phyloP scores from a whole-genome alignment of 2,888 invertebrate species.

The Bombylius discolor region DNA sequence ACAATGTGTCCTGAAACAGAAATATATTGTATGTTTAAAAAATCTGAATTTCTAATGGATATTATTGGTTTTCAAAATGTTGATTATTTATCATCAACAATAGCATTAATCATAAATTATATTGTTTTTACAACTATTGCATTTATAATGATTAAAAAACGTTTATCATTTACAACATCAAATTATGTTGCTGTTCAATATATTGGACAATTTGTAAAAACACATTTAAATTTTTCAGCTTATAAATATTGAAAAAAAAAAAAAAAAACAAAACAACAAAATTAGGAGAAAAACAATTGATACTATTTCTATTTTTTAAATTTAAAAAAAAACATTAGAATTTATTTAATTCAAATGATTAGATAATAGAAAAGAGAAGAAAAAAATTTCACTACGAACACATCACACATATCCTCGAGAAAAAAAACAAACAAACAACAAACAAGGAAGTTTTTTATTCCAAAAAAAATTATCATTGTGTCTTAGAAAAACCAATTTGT shows the following conservation, averaged over 20 bases:
- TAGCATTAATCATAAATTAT: slow-evolving; percentile 57
- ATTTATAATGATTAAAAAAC: slow-evolving; percentile 58
- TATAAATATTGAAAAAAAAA: slow-evolving; percentile 14
- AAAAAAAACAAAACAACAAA: neutral
- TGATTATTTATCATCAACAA: slow-evolving; percentile 53
- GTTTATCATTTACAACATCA: slow-evolving; percentile 45
- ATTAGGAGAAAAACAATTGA: neutral
- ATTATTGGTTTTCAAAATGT: slow-evolving; percentile 61
- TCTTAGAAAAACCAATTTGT: too few species aligned
- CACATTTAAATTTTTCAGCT: slow-evolving; percentile 42
- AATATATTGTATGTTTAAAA: slow-evolving; percentile 61
- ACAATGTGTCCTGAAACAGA: slow-evolving; percentile 60
- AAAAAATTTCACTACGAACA: neutral
- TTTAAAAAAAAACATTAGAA: neutral
- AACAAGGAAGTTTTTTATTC: neutral
- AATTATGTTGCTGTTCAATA: slow-evolving; percentile 54
- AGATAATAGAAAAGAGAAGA: neutral
- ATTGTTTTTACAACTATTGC: slow-evolving; percentile 51
- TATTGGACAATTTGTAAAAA: slow-evolving; percentile 55
- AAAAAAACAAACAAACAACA: neutral
- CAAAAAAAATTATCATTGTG: too few species aligned
- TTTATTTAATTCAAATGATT: neutral
- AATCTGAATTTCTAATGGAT: slow-evolving; percentile 58
- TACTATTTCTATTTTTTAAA: too few species aligned
- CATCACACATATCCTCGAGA: neutral